phyloP scores from a whole-genome alignment of 2,888 invertebrate species.

The Nephrotoma guestfalica region DNA sequence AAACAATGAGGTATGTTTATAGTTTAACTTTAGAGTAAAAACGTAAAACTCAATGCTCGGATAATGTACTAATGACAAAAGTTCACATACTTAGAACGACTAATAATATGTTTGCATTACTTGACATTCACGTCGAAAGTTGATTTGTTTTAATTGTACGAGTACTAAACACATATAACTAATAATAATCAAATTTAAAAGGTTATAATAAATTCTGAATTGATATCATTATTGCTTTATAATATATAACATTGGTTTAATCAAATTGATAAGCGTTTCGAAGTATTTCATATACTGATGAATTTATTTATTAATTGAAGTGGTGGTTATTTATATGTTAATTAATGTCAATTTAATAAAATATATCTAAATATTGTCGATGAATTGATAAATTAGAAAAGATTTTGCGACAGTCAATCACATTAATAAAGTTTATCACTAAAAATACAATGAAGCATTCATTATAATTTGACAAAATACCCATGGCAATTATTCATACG shows the following conservation, averaged over 20 bases:
- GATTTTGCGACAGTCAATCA: neutral
- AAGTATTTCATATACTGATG: neutral
- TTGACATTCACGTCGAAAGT: neutral
- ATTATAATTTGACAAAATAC: neutral
- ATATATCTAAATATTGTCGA: neutral
- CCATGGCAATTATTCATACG: neutral
- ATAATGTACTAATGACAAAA: neutral
- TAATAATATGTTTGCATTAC: neutral
- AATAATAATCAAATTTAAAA: neutral
- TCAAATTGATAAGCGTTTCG: neutral
- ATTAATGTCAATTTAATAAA: neutral
- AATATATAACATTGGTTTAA: neutral
- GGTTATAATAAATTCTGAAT: neutral
- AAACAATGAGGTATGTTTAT: too few relatives aligned
- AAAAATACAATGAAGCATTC: neutral
- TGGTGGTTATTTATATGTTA: neutral
- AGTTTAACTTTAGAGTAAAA: neutral
- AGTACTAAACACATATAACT: too few relatives aligned
- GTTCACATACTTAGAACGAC: neutral
- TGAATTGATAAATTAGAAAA: neutral
- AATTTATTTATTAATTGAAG: neutral
- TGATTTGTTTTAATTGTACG: neutral
- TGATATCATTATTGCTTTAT: neutral
- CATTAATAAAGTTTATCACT: neutral
- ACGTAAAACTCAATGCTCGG: neutral